phyloP scores from a whole-genome alignment of 1,140 invertebrate species.

The Homalodisca vitripennis region DNA sequence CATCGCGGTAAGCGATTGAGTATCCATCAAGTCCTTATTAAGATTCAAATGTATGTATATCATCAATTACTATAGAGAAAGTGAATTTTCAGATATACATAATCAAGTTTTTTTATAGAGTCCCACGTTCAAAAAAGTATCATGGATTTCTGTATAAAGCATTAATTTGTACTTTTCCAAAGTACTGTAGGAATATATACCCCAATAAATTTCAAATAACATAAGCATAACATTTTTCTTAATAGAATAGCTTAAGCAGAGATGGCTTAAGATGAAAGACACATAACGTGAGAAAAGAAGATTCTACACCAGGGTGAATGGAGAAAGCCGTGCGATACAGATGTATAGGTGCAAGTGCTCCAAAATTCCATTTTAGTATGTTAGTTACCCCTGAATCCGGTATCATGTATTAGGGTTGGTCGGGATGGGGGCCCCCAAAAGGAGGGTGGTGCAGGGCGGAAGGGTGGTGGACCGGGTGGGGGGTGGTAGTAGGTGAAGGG shows the following conservation, averaged over 20 bases:
- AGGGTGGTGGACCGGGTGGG: background rate
- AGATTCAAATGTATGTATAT: too few species aligned
- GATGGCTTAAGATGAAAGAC: background rate
- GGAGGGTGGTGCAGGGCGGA: constrained; percentile 20
- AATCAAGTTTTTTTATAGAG: too few species aligned
- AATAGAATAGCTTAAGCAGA: background rate
- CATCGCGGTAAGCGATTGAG: too few species aligned
- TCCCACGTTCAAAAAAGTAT: too few species aligned
- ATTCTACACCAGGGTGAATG: background rate
- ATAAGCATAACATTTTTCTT: background rate
- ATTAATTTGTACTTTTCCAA: too few species aligned
- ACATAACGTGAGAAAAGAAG: background rate
- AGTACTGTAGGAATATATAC: background rate
- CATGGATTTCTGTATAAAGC: too few species aligned
- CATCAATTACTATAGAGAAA: too few species aligned
- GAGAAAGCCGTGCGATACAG: background rate
- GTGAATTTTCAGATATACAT: too few species aligned
- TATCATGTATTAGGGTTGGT: constrained; percentile 9
- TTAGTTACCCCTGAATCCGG: constrained; percentile 36
- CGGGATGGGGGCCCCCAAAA: background rate
- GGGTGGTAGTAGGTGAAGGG: constrained; percentile 19
- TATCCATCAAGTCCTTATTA: too few species aligned
- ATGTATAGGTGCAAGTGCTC: constrained; percentile 12
- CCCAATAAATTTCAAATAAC: background rate
- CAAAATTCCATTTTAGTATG: background rate